These are phyloP conservation scores for Heliopora coerulea DNA, from an alignment of 92 coral and sea anemone genomes.

Conservation along the genomic window DNA sequence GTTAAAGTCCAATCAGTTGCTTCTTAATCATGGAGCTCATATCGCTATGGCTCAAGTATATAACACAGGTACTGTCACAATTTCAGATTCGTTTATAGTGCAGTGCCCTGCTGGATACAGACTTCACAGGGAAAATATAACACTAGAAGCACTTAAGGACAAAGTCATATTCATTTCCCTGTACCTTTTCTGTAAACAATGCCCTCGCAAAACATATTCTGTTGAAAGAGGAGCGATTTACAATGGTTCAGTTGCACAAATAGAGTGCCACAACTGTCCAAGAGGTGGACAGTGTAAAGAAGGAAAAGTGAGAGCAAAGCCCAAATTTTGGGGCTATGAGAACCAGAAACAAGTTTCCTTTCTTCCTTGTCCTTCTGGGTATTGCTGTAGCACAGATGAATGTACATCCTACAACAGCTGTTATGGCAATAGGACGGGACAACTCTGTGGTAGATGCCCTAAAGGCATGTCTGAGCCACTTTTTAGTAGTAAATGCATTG, in stretches of 20 bases:
- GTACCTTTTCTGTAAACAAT: constrained; percentile 9
- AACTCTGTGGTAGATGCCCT: constrained; percentile 24
- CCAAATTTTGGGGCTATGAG: background rate
- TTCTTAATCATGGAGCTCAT: no score
- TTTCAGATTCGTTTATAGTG: background rate
- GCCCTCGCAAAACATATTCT: constrained; percentile 20
- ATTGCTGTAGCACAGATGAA: constrained; percentile 8
- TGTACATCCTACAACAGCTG: constrained; percentile 17
- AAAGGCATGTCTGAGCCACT: constrained; percentile 20
- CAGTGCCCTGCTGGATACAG: constrained; percentile 20
- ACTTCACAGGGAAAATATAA: background rate
- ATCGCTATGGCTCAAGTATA: no score
- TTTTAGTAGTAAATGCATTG: constrained; percentile 12
- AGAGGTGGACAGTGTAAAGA: background rate
- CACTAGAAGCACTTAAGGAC: background rate
- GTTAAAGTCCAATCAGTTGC: no score
- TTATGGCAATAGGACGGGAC: constrained; percentile 33
- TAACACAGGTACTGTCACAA: no score
- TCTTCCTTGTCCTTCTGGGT: constrained; percentile 25
- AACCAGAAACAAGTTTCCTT: background rate
- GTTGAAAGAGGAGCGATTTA: background rate
- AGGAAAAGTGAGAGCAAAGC: constrained; percentile 7
- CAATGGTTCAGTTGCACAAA: background rate
- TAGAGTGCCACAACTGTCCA: constrained; percentile 6
- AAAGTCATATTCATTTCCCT: background rate